phyloP scores from a whole-genome alignment of 2,888 invertebrate species.

The Drosophila paracracens region DNA sequence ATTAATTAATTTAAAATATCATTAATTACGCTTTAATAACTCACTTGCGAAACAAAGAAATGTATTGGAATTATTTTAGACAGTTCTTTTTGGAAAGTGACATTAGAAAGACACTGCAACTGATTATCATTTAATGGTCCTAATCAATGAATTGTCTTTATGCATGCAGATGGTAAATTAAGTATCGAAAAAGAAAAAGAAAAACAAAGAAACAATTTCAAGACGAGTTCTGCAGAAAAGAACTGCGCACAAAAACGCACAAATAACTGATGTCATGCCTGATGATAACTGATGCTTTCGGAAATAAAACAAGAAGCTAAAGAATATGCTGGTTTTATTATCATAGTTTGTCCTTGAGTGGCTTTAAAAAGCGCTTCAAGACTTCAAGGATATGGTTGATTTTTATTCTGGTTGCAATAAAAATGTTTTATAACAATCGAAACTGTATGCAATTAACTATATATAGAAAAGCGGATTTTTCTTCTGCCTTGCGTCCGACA shows the following conservation, averaged over 20 bases:
- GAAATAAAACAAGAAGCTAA: conserved; percentile 3
- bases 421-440: conserved; percentile 41
- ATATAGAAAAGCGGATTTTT: conserved; percentile 36
- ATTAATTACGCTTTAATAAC: conserved; percentile 78
- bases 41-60: conserved; percentile 69
- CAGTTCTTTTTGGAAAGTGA: conserved; percentile 39
- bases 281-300: neutral
- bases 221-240: conserved; percentile 22
- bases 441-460: conserved; percentile 28
- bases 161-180: conserved; percentile 18
- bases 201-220: neutral
- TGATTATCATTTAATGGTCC: conserved; percentile 23
- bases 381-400: conserved; percentile 29
- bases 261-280: conserved; percentile 41
- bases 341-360: conserved; percentile 24
- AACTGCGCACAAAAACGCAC: conserved; percentile 25
- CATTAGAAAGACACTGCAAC: conserved; percentile 39
- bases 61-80: conserved; percentile 36
- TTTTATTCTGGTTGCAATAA: conserved; percentile 18
- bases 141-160: conserved; percentile 5
- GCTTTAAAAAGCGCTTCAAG: neutral
- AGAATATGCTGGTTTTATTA: conserved; percentile 13
- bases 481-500: conserved; percentile 9
- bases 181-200: neutral
- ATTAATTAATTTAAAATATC: conserved; percentile 78